Conservation (phyloP, 2,113 vertebrate genomes). For the Miniopterus natalensis region DNA sequence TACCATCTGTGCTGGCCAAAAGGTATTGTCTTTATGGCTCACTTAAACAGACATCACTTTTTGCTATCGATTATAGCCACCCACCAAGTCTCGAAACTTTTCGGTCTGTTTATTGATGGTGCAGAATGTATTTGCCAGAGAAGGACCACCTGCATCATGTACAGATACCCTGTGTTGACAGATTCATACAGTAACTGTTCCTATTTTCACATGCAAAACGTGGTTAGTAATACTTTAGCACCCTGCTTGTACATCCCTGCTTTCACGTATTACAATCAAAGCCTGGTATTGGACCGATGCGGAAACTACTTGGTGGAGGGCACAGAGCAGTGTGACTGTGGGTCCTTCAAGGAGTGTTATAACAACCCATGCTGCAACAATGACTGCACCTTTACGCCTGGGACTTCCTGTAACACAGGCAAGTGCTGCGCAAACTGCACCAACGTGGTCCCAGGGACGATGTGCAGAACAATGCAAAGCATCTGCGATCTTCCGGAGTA, state of each 20-base stretch:
- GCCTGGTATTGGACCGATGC: neutral
- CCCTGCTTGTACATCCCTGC: too few relatives aligned
- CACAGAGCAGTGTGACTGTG: conserved; percentile 82
- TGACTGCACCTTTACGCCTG: neutral
- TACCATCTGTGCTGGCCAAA: accelerated
- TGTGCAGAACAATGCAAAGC: conserved; percentile 87
- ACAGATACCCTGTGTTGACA: accelerated
- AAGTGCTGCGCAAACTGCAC: conserved; percentile 80
- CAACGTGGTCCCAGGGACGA: conserved; percentile 80
- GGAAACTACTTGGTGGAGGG: conserved; percentile 78
- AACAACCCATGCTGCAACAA: conserved; percentile 66
- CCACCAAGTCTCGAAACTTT: conserved; percentile 43
- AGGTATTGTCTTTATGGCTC: neutral
- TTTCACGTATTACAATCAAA: neutral
- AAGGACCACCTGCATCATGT: conserved; percentile 78
- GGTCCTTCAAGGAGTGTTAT: conserved; percentile 77
- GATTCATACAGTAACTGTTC: conserved; percentile 85
- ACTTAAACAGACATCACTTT: neutral
- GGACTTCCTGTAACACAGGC: conserved; percentile 67
- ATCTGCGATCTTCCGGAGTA: conserved; percentile 93
- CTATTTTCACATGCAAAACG: neutral
- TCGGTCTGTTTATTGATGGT: conserved; percentile 26
- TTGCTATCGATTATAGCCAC: accelerated
- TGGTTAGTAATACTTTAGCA: too few relatives aligned
- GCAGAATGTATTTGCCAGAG: conserved; percentile 38